Base-by-base conservation (phyloP, 2,113 vertebrate species). In the Otis tarda region DNA sequence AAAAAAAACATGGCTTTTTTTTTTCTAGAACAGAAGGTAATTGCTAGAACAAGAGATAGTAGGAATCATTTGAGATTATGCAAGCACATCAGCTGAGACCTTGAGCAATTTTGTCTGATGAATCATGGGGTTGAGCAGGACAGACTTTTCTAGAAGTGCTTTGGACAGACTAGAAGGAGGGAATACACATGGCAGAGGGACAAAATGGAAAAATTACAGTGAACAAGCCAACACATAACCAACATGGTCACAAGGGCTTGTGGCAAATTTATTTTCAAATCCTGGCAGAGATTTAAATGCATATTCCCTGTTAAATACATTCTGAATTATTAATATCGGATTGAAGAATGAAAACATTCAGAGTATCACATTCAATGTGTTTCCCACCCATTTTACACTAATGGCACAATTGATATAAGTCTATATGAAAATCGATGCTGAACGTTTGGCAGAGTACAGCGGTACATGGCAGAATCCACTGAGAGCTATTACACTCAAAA, bases 401-500 rank as follows among this genome's bases (percentile, higher is more conserved):
- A 96, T 89, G 33, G 78, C 77, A 96, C 93, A 79, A 96, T 56
- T 97, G 95, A 93, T 96, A 22, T 27, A 93, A 97, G 74, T 93
- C 95, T 93, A 88, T 93, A 83, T 61, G 68, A 94, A 97, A 96
- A 97, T 95, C 94, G 95, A 73, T 95, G 86, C 53, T 79, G 88
- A 68, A 35, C 82, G 71, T 85, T 94, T 97, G 96, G 84, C 96
- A 96, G 43, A 60, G 25, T 30, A 18, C 31, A 74, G 41, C 2
- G 3, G 47, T 78, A 80, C 64, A 68, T 86, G 87, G 93, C 93
- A 90, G 85, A 93, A 83, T 78, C 89, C 80, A 81, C 45, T 43
- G 68, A 90, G 74, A 83, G 61, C 50, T 94, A 75, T 73, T 49
- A 60, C 87, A 52, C 70, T 95, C 73, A 78, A 93, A 94, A 96